phyloP scores from a whole-genome alignment of 2,888 invertebrate species.

The Acleris sparsana region DNA sequence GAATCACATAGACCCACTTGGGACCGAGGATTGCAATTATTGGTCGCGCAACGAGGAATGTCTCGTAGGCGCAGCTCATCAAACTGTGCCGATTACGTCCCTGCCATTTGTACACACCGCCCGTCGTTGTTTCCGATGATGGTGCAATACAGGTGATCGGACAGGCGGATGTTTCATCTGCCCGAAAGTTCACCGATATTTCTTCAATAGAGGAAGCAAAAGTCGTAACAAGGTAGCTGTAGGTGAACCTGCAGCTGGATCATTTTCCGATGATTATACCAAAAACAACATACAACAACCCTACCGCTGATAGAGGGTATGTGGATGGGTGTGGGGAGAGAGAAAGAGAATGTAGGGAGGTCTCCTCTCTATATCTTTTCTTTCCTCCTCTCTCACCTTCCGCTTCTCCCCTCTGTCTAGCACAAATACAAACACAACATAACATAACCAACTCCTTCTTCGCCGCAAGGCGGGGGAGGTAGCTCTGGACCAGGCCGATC shows the following conservation, averaged over 20 bases:
- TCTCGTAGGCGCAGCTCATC: slow-evolving; percentile 71
- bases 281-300: background rate
- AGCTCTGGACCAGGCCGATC: too few species aligned
- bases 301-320: background rate
- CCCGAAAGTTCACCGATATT: slow-evolving; percentile 85
- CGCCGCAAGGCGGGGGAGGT: too few species aligned
- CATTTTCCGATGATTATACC: slow-evolving; percentile 40
- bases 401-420: too few species aligned
- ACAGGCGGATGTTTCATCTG: too few species aligned
- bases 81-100: too few species aligned
- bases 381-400: too few species aligned
- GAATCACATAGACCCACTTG: slow-evolving; percentile 87
- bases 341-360: background rate
- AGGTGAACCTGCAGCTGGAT: slow-evolving; percentile 85
- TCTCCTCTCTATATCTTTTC: too few species aligned
- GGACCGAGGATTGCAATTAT: slow-evolving; percentile 87
- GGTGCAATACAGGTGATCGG: too few species aligned
- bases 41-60: slow-evolving; percentile 67
- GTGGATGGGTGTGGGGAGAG: background rate
- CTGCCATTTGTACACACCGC: too few species aligned
- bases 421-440: too few species aligned
- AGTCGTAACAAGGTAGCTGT: slow-evolving; percentile 87
- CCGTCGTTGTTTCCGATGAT: too few species aligned
- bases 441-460: too few species aligned
- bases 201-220: slow-evolving; percentile 77